These are phyloP conservation scores for Spilarctia lutea DNA, from an alignment of 2,888 invertebrate genomes.

Conservation along the genomic window DNA sequence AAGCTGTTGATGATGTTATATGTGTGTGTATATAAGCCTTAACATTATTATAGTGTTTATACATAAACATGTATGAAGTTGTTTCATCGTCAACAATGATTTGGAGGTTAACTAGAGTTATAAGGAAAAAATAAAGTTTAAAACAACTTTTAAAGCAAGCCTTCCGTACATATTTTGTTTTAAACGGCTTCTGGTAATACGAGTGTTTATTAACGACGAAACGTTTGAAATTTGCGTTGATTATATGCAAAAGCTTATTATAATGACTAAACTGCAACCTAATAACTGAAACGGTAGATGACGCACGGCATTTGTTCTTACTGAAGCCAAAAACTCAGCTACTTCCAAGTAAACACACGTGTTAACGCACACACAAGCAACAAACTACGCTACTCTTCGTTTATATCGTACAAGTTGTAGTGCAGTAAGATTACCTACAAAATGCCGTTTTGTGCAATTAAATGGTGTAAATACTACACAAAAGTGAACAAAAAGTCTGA, in stretches of 20 bases:
- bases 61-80: not conserved
- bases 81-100: not conserved
- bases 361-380: too few relatives aligned
- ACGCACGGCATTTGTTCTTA: too few relatives aligned
- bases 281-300: too few relatives aligned
- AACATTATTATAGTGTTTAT: not conserved
- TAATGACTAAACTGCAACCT: too few relatives aligned
- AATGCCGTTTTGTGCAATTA: too few relatives aligned
- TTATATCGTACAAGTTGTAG: too few relatives aligned
- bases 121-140: not conserved
- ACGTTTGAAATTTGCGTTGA: not conserved
- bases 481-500: too few relatives aligned
- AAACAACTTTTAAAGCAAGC: not conserved
- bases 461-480: too few relatives aligned
- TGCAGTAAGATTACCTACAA: too few relatives aligned
- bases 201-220: not conserved
- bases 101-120: slow-evolving; percentile 1
- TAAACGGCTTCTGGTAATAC: not conserved
- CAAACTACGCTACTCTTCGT: too few relatives aligned
- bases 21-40: not conserved
- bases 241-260: not conserved
- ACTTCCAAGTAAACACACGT: too few relatives aligned
- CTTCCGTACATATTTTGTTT: not conserved
- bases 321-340: too few relatives aligned
- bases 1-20: not conserved